Evolutionary conservation across 2,888 invertebrate species (phyloP), one percentile per base, ranked within the genome.

Genomic region (Gandaritis pyraliata): DNA sequence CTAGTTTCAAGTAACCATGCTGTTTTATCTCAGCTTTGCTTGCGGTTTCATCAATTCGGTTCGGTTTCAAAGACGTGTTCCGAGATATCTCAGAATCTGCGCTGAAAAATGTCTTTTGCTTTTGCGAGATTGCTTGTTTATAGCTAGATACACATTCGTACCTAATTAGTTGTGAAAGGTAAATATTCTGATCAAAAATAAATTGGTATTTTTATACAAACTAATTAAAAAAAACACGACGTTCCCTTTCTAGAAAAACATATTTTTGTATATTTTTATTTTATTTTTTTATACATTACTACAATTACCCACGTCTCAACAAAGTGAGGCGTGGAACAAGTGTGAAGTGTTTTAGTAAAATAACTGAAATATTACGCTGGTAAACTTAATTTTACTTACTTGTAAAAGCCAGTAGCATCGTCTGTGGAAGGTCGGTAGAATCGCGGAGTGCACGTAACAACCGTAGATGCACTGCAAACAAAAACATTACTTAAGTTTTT

Each of bases 361-460:
- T 11, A n/a, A n/a, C n/a, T 8, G 6, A n/a, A 6, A n/a, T 39
- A n/a, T 39, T 12, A n/a, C 6, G 23, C 23, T 39, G 39, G 39
- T 39, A 38, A n/a, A 12, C 4, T 38, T n/a, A 18, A n/a, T 0
- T 51, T 13, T 13, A 73, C 87, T 92, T 93, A 97, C 98, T 96
- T 98, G 97, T 75, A 99, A 94, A 64, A 99, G 95, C 98, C 98
- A 99, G 93, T 99, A 99, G 91, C 98, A 98, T 82, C 99, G 94
- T 80, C 99, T 95, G 92, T 99, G 99, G 93, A 99, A 99, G 70
- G 99, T 99, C 64, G 99, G 98, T 79, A 99, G 93, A 81, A 99
- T 98, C 69, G 99, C 99, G 60, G 99, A 99, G 93, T 99, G 99
- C 69, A 99, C 99, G 93, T 99, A 99, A 86, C 99, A 99, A 61